Evolutionary conservation across 2,888 invertebrate species (phyloP), one percentile per base, ranked within the genome.

Genomic region (Petrolisthes cinctipes): DNA sequence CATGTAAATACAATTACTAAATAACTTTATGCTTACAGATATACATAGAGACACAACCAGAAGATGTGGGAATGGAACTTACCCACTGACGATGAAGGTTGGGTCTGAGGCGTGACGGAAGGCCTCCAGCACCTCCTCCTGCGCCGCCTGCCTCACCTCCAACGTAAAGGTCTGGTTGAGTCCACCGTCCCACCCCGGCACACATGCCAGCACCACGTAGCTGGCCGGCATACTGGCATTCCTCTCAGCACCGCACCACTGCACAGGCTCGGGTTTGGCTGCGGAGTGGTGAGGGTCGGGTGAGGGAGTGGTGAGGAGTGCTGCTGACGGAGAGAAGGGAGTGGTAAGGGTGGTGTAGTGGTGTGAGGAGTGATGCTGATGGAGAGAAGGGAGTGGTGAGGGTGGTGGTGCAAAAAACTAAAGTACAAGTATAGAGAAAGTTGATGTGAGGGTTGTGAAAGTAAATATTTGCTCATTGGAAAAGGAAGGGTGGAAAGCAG

Each of bases 131-230:
- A 86, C 57, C 68, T 68, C 81, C 85, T 86, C 85, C 73, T 51
- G 17, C 6, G 85, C 85, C 51, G 81, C 81, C 73, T 86, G 80
- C n/a, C 85, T n/a, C 75, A 90, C 89, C 80, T 87, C 80, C n/a
- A 90, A 71, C 68, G 79, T 85, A 79, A 90, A 90, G 66, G 88
- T 82, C 81, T 90, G 89, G 53, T 88, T 79, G 51, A 90, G 86
- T 5, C 89, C 89, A 5, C 89, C 89, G 76, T 90, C 85, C 88
- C 89, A 88, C n/a, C 89, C 89, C 9, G 88, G 88, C 54, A 71
- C 17, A 76, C 89, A 90, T n/a, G 75, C 56, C 54, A 90, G n/a
- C 66, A 90, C 83, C 57, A 88, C 80, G 61, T 85, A 75, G 14
- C 85, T 85, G 0, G 86, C 83, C 0, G 89, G 82, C 85, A 86